Conservation (phyloP, 2,888 invertebrate genomes). For the Zeuzera pyrina region DNA sequence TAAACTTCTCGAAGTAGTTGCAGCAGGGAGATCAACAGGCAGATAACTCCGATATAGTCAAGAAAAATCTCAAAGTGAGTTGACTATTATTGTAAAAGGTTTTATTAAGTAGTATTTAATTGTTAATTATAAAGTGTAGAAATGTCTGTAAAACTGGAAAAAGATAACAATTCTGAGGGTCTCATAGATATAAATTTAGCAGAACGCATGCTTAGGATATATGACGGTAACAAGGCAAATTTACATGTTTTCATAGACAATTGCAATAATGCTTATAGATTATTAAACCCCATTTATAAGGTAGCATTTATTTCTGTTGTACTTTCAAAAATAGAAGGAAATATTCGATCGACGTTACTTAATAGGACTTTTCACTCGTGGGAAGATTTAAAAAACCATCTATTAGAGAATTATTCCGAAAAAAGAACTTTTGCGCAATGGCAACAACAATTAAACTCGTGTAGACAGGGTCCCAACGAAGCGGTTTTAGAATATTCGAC, state of each 20-base stretch:
- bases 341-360: not conserved
- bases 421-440: slow-evolving; percentile 7
- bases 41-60: no score
- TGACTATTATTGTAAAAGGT: no score
- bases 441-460: slow-evolving; percentile 13
- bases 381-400: slow-evolving; percentile 3
- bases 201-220: not conserved
- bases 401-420: slow-evolving; percentile 7
- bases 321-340: not conserved
- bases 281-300: not conserved
- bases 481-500: slow-evolving; percentile 7
- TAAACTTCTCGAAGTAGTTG: no score
- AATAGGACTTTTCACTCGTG: not conserved
- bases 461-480: slow-evolving; percentile 9
- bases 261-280: not conserved
- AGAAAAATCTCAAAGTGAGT: no score
- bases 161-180: no score
- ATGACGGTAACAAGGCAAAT: not conserved
- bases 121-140: no score
- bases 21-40: no score
- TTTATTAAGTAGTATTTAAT: no score
- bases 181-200: no score
- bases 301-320: not conserved
- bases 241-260: no score
- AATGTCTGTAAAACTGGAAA: no score